Conservation (phyloP, 64 coral and sea anemone species). For the Hydrozoanthus tunicans region DNA sequence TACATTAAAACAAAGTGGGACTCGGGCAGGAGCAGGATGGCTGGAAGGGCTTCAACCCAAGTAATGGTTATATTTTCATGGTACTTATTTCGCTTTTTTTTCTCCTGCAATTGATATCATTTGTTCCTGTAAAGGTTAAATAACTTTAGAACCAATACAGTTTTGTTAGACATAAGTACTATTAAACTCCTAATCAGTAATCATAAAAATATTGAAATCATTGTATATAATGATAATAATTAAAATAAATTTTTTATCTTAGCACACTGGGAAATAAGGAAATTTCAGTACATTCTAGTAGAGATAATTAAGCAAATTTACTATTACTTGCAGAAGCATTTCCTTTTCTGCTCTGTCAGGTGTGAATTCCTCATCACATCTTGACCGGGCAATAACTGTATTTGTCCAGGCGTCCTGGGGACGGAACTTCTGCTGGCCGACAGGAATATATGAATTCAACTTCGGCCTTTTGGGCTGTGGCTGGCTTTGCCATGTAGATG, state of each 20-base stretch:
- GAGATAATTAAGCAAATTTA: neutral
- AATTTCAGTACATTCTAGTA: neutral
- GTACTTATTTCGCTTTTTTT: neutral
- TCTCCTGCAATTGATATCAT: neutral
- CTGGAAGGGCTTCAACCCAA: neutral
- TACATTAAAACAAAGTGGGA: neutral
- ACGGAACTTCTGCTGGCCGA: slow-evolving; percentile 22
- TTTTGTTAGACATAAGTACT: neutral
- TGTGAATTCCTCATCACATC: slow-evolving; percentile 15
- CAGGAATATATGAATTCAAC: slow-evolving; percentile 36
- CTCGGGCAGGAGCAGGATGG: neutral
- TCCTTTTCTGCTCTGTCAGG: slow-evolving; percentile 7
- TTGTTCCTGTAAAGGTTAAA: neutral
- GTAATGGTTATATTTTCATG: neutral
- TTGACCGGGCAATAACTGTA: neutral
- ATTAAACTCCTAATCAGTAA: neutral
- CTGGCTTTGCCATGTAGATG: slow-evolving; percentile 18
- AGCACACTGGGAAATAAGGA: neutral
- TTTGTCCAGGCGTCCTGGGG: slow-evolving; percentile 8
- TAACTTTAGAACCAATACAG: neutral
- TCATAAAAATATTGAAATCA: neutral
- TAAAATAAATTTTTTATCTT: neutral
- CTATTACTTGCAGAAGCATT: neutral
- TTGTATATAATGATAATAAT: neutral
- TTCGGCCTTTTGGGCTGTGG: slow-evolving; percentile 60